Conservation (phyloP, 2,797 vertebrate genomes). For the Chiloscyllium punctatum region DNA sequence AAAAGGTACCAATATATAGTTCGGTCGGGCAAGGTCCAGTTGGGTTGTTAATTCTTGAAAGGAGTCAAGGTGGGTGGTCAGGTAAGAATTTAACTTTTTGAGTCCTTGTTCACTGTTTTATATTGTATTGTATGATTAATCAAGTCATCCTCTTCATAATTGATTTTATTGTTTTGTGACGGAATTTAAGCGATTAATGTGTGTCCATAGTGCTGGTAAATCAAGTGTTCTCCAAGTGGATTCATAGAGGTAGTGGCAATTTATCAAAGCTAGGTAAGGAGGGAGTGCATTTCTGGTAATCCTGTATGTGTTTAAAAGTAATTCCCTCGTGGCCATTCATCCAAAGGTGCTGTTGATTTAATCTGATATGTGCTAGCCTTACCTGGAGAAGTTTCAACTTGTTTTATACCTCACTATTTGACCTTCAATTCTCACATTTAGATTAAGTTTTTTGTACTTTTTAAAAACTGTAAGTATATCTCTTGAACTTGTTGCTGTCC, state of each 20-base stretch:
- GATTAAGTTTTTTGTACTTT: too few relatives aligned
- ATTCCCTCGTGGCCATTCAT: not conserved
- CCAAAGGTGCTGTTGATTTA: not conserved
- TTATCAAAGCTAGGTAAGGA: not conserved
- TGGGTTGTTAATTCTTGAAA: not conserved
- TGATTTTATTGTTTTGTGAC: not conserved
- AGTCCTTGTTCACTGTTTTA: not conserved
- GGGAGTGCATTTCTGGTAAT: not conserved
- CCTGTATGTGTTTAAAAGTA: not conserved
- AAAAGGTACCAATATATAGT: not conserved
- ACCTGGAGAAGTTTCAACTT: not conserved
- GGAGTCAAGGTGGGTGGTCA: not conserved
- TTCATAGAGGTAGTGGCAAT: not conserved
- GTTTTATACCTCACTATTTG: not conserved
- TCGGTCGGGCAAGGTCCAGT: not conserved
- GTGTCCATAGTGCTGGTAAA: not conserved
- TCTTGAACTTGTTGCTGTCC: not conserved
- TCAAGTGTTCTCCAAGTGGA: not conserved
- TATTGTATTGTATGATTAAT: not conserved
- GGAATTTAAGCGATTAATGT: not conserved
- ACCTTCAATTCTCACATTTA: not conserved
- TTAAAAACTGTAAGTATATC: not conserved
- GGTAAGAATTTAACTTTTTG: not conserved
- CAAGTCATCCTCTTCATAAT: not conserved
- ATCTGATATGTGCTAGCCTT: too few relatives aligned